phyloP scores from a whole-genome alignment of 2,113 vertebrate genomes.

The Platichthys flesus region DNA sequence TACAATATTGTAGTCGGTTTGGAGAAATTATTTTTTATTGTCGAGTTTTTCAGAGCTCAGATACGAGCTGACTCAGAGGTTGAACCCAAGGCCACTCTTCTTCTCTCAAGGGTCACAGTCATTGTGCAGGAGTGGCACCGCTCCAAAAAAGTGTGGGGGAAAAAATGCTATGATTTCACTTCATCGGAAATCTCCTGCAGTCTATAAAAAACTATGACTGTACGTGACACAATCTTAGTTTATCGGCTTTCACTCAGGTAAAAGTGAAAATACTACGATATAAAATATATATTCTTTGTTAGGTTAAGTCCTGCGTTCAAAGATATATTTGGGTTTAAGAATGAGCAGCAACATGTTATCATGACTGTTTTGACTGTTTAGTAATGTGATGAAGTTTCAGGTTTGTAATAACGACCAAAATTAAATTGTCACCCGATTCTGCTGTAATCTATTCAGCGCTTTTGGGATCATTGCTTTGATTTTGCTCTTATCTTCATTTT shows the following conservation, averaged over 20 bases:
- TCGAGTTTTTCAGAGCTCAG: background rate
- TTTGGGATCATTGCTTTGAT: too few relatives aligned
- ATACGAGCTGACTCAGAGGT: slow-evolving; percentile 58
- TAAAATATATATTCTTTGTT: too few relatives aligned
- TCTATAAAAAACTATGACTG: slow-evolving; percentile 33
- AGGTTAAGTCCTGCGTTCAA: too few relatives aligned
- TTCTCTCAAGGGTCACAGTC: slow-evolving; percentile 41
- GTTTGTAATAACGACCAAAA: too few relatives aligned
- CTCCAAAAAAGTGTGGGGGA: slow-evolving; percentile 42
- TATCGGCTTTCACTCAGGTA: background rate
- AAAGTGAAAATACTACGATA: background rate
- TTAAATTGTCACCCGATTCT: too few relatives aligned
- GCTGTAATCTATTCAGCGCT: too few relatives aligned
- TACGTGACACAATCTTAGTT: background rate
- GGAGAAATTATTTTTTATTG: background rate
- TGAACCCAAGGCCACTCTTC: slow-evolving; percentile 30
- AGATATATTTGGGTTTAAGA: too few relatives aligned
- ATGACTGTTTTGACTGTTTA: too few relatives aligned
- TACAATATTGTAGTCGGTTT: slow-evolving; percentile 21
- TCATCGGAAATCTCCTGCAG: slow-evolving; percentile 12
- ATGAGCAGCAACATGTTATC: too few relatives aligned
- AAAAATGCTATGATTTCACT: slow-evolving; percentile 43
- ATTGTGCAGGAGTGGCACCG: slow-evolving; percentile 53
- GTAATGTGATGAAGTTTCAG: too few relatives aligned
- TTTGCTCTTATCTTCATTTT: too few relatives aligned